phyloP scores from a whole-genome alignment of 2,888 invertebrate species.

The Volucella inanis region DNA sequence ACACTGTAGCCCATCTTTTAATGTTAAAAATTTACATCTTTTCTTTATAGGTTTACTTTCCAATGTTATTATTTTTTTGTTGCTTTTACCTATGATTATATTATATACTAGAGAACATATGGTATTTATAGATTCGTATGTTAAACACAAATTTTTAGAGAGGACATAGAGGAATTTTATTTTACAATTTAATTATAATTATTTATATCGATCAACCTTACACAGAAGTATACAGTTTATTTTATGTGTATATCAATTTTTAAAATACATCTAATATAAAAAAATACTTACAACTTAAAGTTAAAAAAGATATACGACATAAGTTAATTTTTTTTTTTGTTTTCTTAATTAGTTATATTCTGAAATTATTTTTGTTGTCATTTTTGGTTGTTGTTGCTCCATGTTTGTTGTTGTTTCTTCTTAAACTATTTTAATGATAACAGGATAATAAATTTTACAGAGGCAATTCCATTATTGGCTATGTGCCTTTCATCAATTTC shows the following conservation, averaged over 20 bases:
- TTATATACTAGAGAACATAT: constrained; percentile 42
- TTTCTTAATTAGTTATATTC: constrained; percentile 61
- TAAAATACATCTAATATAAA: constrained; percentile 69
- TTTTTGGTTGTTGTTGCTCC: constrained; percentile 64
- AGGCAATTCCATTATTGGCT: constrained; percentile 72
- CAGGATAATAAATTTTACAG: constrained; percentile 74
- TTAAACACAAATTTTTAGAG: constrained; percentile 52
- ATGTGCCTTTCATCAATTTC: constrained; percentile 62
- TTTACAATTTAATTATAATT: constrained; percentile 51
- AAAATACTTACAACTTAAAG: constrained; percentile 72
- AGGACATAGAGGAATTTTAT: constrained; percentile 65
- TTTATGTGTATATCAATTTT: constrained; percentile 23
- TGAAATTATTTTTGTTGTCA: constrained; percentile 66
- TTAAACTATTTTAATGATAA: constrained; percentile 77
- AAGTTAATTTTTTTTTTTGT: constrained; percentile 42
- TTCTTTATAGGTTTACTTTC: neutral
- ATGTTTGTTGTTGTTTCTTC: constrained; percentile 74
- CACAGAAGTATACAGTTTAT: constrained; percentile 26
- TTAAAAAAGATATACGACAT: constrained; percentile 67
- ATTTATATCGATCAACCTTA: constrained; percentile 32
- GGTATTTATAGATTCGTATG: constrained; percentile 34
- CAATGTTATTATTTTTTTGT: neutral
- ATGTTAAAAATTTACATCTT: constrained; percentile 53
- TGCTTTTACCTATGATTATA: constrained; percentile 19
- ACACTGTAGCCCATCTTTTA: constrained; percentile 5